Percentiles rank a stretch among this genome's conserved stretches.
These are phyloP conservation scores for Hoplostethus atlanticus DNA, from an alignment of 2,797 vertebrate species.

Conservation along the genomic window DNA sequence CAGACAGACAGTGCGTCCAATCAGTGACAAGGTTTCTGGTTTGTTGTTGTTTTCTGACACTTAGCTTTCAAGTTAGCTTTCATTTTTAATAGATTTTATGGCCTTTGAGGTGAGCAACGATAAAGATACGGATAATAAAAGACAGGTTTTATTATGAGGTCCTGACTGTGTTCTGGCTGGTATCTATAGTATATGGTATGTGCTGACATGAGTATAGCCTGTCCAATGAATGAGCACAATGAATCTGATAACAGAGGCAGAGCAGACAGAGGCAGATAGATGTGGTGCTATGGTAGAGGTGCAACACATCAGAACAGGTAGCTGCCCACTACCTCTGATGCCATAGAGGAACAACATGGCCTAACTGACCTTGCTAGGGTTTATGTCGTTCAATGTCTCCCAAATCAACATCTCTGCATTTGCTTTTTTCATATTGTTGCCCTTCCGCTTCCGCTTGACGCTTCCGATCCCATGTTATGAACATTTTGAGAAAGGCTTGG, in stretches of 20 bases:
- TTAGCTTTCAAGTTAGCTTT: background rate
- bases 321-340: too few species aligned
- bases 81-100: background rate
- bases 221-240: slow-evolving; percentile 72
- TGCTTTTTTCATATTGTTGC: background rate
- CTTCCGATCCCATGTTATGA: background rate
- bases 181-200: slow-evolving; percentile 61
- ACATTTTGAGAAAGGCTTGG: background rate
- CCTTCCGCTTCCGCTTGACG: too few species aligned
- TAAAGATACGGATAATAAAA: slow-evolving; percentile 38
- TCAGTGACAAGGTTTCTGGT: too few species aligned
- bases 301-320: too few species aligned
- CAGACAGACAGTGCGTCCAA: too few species aligned
- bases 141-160: slow-evolving; percentile 32
- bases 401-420: slow-evolving; percentile 14
- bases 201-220: slow-evolving; percentile 71
- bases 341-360: background rate
- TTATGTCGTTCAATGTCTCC: background rate
- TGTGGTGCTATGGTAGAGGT: slow-evolving; percentile 28
- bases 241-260: slow-evolving; percentile 68
- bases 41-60: too few species aligned
- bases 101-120: slow-evolving; percentile 7
- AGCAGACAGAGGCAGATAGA: slow-evolving; percentile 10
- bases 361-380: slow-evolving; percentile 11
- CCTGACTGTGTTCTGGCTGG: slow-evolving; percentile 33